Evolutionary conservation across 2,888 invertebrate genomes (phyloP).

Genomic region (Eubasilissa splendida): DNA sequence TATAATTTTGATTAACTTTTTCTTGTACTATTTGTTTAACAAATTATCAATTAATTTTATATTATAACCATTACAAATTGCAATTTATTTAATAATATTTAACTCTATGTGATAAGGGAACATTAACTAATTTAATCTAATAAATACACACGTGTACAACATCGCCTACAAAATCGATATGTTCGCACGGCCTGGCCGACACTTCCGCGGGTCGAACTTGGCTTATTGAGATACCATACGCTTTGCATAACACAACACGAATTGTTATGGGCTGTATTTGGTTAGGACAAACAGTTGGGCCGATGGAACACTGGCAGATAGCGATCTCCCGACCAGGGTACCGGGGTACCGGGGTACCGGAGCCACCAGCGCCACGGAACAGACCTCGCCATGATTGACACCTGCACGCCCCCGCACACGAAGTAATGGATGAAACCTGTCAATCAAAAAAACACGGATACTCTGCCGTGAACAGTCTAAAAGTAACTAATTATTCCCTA

Average conservation of each 20-base stretch:
- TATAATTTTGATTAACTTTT: too few species aligned
- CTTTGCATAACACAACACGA: constrained; percentile 38
- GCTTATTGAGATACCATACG: constrained; percentile 54
- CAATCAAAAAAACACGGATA: constrained; percentile 47
- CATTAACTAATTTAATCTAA: too few species aligned
- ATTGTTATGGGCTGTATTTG: constrained; percentile 41
- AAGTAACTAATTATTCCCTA: too few species aligned
- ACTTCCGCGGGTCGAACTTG: constrained; percentile 4
- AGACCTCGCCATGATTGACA: constrained; percentile 49
- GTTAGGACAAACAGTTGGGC: constrained; percentile 53
- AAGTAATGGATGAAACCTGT: constrained; percentile 56
- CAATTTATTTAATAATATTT: too few species aligned
- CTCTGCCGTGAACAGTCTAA: background rate
- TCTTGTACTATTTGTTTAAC: too few species aligned
- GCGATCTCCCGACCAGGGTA: constrained; percentile 46
- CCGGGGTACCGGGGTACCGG: background rate
- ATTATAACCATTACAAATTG: too few species aligned
- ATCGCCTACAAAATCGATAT: background rate
- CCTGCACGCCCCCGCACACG: constrained; percentile 49
- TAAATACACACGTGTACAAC: too few species aligned
- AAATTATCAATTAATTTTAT: too few species aligned
- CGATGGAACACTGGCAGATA: constrained; percentile 34
- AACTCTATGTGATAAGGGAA: too few species aligned
- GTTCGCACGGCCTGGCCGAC: background rate
- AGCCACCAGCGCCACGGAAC: constrained; percentile 30